Evolutionary conservation across 2,888 invertebrate genomes (phyloP), one percentile per base, ranked within the genome.

Genomic region (Caenorhabditis japonica): DNA sequence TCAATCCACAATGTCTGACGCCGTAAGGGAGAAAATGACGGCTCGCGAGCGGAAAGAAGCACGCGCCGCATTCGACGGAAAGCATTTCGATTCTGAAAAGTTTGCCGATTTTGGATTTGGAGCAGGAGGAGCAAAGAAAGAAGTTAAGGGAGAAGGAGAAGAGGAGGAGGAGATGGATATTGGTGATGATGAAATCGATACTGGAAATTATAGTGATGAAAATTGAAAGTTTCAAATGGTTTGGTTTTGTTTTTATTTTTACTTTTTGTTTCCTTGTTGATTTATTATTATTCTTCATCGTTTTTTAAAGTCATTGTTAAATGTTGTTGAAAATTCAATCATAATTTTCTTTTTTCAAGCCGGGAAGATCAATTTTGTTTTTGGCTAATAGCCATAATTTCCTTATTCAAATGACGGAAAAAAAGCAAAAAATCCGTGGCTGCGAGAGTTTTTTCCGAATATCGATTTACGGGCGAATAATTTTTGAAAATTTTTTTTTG

Each of bases 1-100:
- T 0, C 85, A 85, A 49, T 77, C 74, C 51, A 76, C 75, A 7
- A 73, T 79, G 71, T 51, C 64, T 1, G 68, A 75, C 41, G 73
- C 68, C 1, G 55, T 77, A 30, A 60, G 59, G 25, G 66, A 77
- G 55, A 79, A 77, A 44, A 61, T 68, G 73, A 56, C 68, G 4
- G 73, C 61, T 8, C 44, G 56, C 3, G 61, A 73, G 4, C 41
- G 68, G 27, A 52, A 49, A 36, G 59, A 64, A 8, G 68, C 68
- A 13, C 52, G 74, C 19, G 38, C 61, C 17, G 58, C 53, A 25
- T 69, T 69, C 43, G 59, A 69, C 30, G 68, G 74, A 17, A 62
- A 59, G 33, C 61, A 74, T 21, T 74, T 69, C 41, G 62, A 74
- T 33, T 53, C 64, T 15, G 53, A 62, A 19, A 74, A 59, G 44